A percentile compares a stretch with the other conserved stretches of the same genome.
Evolutionary conservation across 2,113 vertebrate genomes (phyloP).

Genomic region (Catharus minimus): DNA sequence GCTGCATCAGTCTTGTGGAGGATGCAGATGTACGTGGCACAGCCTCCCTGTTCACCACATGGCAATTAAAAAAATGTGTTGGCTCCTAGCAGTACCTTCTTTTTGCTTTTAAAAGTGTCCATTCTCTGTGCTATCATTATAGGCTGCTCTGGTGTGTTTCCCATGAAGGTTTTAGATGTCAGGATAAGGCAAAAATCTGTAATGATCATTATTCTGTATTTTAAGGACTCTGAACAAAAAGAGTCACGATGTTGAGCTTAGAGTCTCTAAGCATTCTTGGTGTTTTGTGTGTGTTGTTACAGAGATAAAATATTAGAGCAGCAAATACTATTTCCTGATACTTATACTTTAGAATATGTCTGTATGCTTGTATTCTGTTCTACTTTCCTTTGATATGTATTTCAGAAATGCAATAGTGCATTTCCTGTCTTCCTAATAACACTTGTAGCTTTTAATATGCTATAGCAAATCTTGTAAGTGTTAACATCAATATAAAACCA

Average conservation of each 20-base stretch:
- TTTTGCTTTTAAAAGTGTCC: not conserved
- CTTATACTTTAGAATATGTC: not conserved
- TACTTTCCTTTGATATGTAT: not conserved
- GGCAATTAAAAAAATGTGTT: not conserved
- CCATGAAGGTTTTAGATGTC: not conserved
- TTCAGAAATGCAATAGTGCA: not conserved
- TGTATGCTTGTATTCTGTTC: not conserved
- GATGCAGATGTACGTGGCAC: not conserved
- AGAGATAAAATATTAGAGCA: not conserved
- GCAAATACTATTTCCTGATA: not conserved
- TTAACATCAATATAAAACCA: not conserved
- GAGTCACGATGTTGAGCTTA: not conserved
- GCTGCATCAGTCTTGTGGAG: not conserved
- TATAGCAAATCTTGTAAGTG: not conserved
- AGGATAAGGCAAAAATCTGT: conserved; percentile 1
- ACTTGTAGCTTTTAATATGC: not conserved
- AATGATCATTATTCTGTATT: not conserved
- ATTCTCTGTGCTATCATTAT: not conserved
- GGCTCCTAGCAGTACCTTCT: not conserved
- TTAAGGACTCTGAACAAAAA: not conserved
- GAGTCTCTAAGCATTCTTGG: not conserved
- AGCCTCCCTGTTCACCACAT: not conserved
- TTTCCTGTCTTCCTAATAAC: not conserved
- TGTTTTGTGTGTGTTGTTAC: not conserved
- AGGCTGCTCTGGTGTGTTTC: not conserved